Evolutionary conservation across 2,888 invertebrate species (phyloP).

Genomic region (Lasioglossum calceatum): DNA sequence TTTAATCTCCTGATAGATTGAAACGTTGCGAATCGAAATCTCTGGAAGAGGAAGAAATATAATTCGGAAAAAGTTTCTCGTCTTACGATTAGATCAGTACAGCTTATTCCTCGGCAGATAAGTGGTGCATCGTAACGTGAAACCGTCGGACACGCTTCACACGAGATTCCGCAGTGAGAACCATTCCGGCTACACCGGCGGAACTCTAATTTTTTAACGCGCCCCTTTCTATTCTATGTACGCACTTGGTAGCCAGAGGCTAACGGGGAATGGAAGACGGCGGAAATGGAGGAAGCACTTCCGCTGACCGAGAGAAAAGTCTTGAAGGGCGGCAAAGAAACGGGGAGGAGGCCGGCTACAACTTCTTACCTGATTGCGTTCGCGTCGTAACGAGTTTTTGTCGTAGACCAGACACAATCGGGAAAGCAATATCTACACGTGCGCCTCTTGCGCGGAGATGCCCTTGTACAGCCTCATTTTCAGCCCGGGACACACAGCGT

Average conservation of each 20-base stretch:
- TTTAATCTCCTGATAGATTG: neutral
- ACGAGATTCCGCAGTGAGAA: neutral
- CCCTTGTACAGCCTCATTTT: constrained; percentile 16
- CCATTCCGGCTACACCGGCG: neutral
- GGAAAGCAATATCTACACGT: constrained; percentile 32
- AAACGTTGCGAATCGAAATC: no score
- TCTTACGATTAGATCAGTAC: no score
- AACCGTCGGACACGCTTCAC: neutral
- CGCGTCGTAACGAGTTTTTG: constrained; percentile 58
- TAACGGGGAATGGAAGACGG: neutral
- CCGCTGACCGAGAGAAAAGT: constrained; percentile 37
- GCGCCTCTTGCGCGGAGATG: constrained; percentile 16
- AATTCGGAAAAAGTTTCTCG: no score
- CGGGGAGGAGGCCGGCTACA: constrained; percentile 23
- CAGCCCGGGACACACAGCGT: constrained; percentile 46
- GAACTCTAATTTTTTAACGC: constrained; percentile 21
- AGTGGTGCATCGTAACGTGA: neutral
- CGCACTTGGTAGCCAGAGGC: neutral
- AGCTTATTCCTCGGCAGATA: neutral
- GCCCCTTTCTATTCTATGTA: neutral
- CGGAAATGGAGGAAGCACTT: constrained; percentile 23
- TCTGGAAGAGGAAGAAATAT: no score
- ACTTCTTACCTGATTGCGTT: constrained; percentile 72
- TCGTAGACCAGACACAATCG: constrained; percentile 40
- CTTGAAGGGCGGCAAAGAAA: constrained; percentile 17